Percentiles rank a stretch among this genome's conserved stretches.
These are phyloP conservation scores for Stenotaenia linearis DNA, from an alignment of 2,888 invertebrate species.

Conservation along the genomic window DNA sequence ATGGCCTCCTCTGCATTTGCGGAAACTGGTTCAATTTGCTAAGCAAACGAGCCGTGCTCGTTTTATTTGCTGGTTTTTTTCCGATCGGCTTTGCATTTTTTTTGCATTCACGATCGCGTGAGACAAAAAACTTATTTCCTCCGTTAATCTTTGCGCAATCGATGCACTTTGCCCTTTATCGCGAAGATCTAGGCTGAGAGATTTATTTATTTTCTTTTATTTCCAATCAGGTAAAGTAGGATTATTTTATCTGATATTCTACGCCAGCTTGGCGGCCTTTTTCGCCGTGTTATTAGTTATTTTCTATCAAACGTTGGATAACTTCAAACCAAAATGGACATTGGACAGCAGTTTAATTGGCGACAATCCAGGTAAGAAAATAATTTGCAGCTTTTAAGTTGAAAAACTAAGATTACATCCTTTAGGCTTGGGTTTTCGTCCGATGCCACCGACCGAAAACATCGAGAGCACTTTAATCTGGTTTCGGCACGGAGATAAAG, in stretches of 20 bases:
- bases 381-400: background rate
- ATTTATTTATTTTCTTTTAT: background rate
- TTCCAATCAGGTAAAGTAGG: slow-evolving; percentile 75
- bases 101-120: background rate
- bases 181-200: background rate
- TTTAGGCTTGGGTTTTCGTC: slow-evolving; percentile 89
- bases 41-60: background rate
- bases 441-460: slow-evolving; percentile 86
- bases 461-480: slow-evolving; percentile 95
- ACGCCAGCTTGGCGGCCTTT: slow-evolving; percentile 84
- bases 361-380: slow-evolving; percentile 76
- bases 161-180: slow-evolving; percentile 1
- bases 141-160: background rate
- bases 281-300: slow-evolving; percentile 90
- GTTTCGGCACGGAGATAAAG: slow-evolving; percentile 69
- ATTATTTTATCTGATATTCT: slow-evolving; percentile 93
- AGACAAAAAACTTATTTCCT: background rate
- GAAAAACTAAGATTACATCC: too few relatives aligned
- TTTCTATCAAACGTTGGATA: slow-evolving; percentile 87
- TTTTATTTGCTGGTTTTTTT: background rate
- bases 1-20: slow-evolving; percentile 27
- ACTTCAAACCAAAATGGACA: slow-evolving; percentile 82
- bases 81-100: background rate
- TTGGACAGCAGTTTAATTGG: slow-evolving; percentile 80
- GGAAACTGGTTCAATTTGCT: slow-evolving; percentile 4